Conservation (phyloP, 2,797 vertebrate species). For the Ateles fusciceps region DNA sequence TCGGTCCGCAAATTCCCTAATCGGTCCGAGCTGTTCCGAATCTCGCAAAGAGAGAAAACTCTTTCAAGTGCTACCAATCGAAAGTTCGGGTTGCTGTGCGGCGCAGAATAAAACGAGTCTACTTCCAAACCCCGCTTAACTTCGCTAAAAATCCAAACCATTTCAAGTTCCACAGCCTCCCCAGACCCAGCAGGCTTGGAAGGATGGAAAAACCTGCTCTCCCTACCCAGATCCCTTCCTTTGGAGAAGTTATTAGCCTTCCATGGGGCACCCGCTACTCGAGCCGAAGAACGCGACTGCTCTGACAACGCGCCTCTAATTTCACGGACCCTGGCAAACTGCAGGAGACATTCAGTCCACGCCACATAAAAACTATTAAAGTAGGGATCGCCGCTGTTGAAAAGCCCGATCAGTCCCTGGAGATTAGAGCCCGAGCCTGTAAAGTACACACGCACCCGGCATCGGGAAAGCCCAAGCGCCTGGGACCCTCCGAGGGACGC, state of each 20-base stretch:
- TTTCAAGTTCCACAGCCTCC: neutral
- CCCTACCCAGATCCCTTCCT: neutral
- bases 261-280: neutral
- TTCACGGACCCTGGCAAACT: slow-evolving; percentile 47
- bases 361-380: neutral
- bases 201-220: neutral
- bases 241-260: neutral
- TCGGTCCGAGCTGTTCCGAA: neutral
- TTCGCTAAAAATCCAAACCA: neutral
- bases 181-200: neutral
- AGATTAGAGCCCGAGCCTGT: neutral
- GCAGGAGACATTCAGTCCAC: neutral
- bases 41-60: neutral
- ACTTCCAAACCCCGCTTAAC: neutral
- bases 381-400: neutral
- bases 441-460: neutral
- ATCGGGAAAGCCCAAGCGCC: neutral
- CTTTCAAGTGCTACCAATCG: neutral
- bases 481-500: neutral
- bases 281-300: slow-evolving; percentile 52
- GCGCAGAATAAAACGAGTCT: neutral
- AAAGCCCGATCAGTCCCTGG: neutral
- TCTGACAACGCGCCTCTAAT: slow-evolving; percentile 41
- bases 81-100: neutral
- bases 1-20: neutral